phyloP scores from a whole-genome alignment of 2,888 invertebrate genomes.

The Thymelicus lineola region DNA sequence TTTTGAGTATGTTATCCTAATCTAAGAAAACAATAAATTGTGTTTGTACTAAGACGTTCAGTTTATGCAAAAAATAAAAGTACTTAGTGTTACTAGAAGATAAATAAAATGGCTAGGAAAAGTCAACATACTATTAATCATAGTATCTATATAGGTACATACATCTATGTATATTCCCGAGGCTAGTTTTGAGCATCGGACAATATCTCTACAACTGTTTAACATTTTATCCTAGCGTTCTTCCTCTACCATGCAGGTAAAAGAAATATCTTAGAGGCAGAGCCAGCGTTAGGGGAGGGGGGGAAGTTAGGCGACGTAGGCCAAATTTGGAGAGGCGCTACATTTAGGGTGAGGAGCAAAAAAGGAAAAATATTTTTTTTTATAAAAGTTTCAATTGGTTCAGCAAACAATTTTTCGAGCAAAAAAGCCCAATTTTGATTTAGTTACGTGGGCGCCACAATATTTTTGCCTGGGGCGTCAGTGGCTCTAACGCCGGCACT shows the following conservation, averaged over 20 bases:
- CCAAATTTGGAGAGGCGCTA: no score
- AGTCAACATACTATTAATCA: slow-evolving; percentile 7
- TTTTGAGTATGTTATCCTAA: slow-evolving; percentile 20
- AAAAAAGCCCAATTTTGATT: no score
- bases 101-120: slow-evolving; percentile 14
- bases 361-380: no score
- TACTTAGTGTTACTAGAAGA: slow-evolving; percentile 18
- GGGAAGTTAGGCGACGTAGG: no score
- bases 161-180: slow-evolving; percentile 19
- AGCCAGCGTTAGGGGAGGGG: no score
- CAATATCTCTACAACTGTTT: slow-evolving; percentile 28
- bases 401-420: no score
- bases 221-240: slow-evolving; percentile 28
- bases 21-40: slow-evolving; percentile 24
- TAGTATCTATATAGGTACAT: slow-evolving; percentile 11
- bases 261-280: slow-evolving; percentile 34
- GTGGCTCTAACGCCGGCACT: no score
- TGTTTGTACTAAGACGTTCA: slow-evolving; percentile 29
- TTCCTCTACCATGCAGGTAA: slow-evolving; percentile 17
- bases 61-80: slow-evolving; percentile 22
- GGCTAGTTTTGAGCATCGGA: slow-evolving; percentile 31
- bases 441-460: no score
- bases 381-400: no score
- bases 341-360: no score
- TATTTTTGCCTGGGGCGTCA: no score